Evolutionary conservation across 2,113 vertebrate species (phyloP).

Genomic region (Etheostoma cragini): DNA sequence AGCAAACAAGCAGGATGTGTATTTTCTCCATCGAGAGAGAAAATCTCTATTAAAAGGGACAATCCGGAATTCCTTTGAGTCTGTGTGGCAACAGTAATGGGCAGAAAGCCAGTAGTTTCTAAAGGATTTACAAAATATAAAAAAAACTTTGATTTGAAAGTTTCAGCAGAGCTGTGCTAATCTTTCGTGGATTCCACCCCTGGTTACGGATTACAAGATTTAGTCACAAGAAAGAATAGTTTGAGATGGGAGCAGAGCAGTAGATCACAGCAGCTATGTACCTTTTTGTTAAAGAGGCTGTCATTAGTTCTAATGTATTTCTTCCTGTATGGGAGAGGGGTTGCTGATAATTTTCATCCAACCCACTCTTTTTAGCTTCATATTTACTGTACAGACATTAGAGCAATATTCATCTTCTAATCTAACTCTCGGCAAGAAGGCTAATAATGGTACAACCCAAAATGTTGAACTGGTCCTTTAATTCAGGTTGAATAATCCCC

Average conservation of each 20-base stretch:
- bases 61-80: constrained; percentile 32
- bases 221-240: constrained; percentile 3
- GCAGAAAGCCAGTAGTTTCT: constrained; percentile 39
- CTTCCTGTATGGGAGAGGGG: neutral
- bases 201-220: constrained; percentile 21
- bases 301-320: neutral
- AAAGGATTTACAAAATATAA: constrained; percentile 44
- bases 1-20: neutral
- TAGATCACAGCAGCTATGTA: neutral
- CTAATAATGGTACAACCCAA: neutral
- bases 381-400: neutral
- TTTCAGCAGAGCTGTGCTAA: constrained; percentile 31
- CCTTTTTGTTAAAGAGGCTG: neutral
- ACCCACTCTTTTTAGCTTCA: neutral
- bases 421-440: neutral
- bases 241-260: constrained; percentile 19
- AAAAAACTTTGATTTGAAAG: constrained; percentile 35
- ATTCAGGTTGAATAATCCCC: neutral
- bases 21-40: constrained; percentile 18
- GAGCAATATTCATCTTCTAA: too few species aligned
- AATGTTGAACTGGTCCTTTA: neutral
- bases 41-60: constrained; percentile 8
- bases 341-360: neutral
- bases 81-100: constrained; percentile 45
- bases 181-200: constrained; percentile 9